Evolutionary conservation across 2,888 invertebrate genomes (phyloP).

Genomic region (Cephus pulcher): DNA sequence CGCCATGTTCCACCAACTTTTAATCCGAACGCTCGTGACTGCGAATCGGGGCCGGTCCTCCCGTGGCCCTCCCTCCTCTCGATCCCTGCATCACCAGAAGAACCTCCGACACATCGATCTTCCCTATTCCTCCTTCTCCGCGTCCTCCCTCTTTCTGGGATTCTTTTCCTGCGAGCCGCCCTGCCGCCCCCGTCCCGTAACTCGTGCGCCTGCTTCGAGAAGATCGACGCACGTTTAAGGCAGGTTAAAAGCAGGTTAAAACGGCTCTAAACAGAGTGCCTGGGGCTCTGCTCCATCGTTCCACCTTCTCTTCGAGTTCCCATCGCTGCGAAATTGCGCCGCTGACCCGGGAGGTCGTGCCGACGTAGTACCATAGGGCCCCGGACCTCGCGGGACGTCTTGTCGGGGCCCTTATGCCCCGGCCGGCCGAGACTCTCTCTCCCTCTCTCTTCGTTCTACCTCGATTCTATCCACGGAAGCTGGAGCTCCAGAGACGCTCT

Average conservation of each 20-base stretch:
- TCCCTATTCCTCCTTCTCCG: slow-evolving; percentile 20
- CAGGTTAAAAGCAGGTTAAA: neutral
- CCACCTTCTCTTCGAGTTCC: slow-evolving; percentile 45
- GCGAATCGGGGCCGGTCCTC: slow-evolving; percentile 23
- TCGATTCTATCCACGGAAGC: neutral
- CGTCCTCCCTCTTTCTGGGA: neutral
- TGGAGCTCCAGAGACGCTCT: neutral
- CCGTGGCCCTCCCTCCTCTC: slow-evolving; percentile 48
- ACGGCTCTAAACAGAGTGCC: slow-evolving; percentile 5
- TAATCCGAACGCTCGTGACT: slow-evolving; percentile 38
- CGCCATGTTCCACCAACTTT: slow-evolving; percentile 55
- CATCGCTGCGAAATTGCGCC: slow-evolving; percentile 51
- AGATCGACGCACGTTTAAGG: slow-evolving; percentile 16
- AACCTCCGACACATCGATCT: slow-evolving; percentile 28
- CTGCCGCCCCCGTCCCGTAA: neutral
- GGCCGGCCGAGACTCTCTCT: neutral
- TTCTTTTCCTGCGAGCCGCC: neutral
- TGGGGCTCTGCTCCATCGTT: neutral
- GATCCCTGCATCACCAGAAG: neutral
- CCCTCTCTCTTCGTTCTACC: slow-evolving; percentile 2
- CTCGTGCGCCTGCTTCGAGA: slow-evolving; percentile 8
- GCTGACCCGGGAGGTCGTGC: slow-evolving; percentile 49
- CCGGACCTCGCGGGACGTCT: neutral
- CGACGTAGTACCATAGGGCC: neutral
- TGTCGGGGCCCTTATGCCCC: neutral